Base-by-base conservation (phyloP, 2,888 invertebrate species). In the Epirrhoe alternata region DNA sequence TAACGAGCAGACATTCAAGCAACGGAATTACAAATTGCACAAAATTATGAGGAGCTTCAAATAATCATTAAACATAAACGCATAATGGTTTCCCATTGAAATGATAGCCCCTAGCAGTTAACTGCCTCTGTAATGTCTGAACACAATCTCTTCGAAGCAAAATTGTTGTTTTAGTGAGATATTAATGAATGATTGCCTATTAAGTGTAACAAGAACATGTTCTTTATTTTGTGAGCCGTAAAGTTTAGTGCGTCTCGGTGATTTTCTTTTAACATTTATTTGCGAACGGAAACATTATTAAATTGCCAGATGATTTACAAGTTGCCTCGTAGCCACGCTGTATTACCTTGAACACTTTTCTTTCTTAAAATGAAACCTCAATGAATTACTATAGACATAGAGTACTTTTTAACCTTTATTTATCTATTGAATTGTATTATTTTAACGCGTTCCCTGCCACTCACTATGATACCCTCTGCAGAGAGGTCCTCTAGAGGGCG, bases 51-150 rank as follows among this genome's bases (percentile, higher is more conserved):
- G 85, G 78, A 84, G 86, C 86, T 90, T 88, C 86, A 88, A 90
- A 90, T 89, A 89, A 90, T 87, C 89, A 90, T 91, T 90, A 90
- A 89, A 89, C 88, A 89, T 90, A 90, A 92, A 89, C 87, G 86
- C 83, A 83, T 87, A 91, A 91, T 87, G 89, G 89, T 87, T 88
- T 86, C 88, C 88, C 87, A 88, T 91, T 86, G 83, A 83, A 88
- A 86, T 88, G 88, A 90, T 89, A 82, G 89, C 87, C 86, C 86
- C 79, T 86, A 82, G 79, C 86, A 87, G 87, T 89, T 90, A 90
- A 91, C 84, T 86, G 85, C 86, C 85, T 75, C 80, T 77, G 86
- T 89, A 86, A 90, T 87, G 88, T 87, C 87, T 87, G 86, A 85
- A 87, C 88, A 87, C 87, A 90, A 92, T 90, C 90, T 90, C 90